Conservation (phyloP, 2,113 vertebrate species). For the Pangasianodon gigas region DNA sequence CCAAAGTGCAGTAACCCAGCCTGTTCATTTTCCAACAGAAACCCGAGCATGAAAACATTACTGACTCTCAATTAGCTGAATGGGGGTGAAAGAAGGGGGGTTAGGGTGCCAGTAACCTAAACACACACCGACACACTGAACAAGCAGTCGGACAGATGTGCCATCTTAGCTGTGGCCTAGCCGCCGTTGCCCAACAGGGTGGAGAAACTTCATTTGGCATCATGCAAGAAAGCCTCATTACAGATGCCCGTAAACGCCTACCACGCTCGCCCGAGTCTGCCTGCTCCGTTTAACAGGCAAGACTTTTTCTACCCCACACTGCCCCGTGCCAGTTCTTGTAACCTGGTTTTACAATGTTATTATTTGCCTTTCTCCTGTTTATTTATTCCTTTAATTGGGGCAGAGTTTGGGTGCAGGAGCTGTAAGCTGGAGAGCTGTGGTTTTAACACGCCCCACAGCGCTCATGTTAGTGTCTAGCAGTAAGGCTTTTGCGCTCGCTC, state of each 20-base stretch:
- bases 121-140: background rate
- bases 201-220: conserved; percentile 42
- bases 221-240: conserved; percentile 35
- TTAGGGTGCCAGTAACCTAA: conserved; percentile 31
- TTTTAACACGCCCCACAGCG: conserved; percentile 46
- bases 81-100: background rate
- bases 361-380: conserved; percentile 56
- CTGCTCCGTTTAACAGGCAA: conserved; percentile 44
- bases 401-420: conserved; percentile 42
- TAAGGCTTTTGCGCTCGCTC: conserved; percentile 15
- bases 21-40: conserved; percentile 12
- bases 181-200: conserved; percentile 10
- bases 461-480: conserved; percentile 37
- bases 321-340: conserved; percentile 46
- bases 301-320: conserved; percentile 9
- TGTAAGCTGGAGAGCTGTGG: conserved; percentile 34
- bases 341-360: conserved; percentile 51
- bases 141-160: conserved; percentile 15
- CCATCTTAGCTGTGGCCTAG: conserved; percentile 18
- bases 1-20: background rate
- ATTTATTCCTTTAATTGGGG: conserved; percentile 56
- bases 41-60: conserved; percentile 16
- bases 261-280: background rate
- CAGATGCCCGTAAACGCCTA: conserved; percentile 48
- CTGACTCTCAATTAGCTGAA: conserved; percentile 30